Conservation (phyloP, 2,888 invertebrate species). For the Agonum fuliginosum region DNA sequence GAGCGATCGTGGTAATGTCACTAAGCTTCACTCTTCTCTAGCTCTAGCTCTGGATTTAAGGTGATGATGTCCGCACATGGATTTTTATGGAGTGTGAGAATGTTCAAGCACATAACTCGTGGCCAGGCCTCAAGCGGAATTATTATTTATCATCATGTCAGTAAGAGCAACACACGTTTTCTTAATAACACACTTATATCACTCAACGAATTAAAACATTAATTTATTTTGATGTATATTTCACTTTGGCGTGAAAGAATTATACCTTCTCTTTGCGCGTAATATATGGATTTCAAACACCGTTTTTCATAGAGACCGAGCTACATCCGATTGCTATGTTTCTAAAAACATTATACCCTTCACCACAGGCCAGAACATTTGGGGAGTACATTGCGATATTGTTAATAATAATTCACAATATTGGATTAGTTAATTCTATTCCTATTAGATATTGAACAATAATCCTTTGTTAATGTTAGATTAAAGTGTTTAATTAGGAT, state of each 20-base stretch:
- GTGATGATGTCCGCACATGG: conserved; percentile 18
- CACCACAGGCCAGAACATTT: too few relatives aligned
- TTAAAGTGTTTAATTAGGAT: too few relatives aligned
- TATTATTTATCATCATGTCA: conserved; percentile 54
- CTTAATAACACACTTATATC: conserved; percentile 54
- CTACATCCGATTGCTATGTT: too few relatives aligned
- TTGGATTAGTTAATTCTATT: too few relatives aligned
- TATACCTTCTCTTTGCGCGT: conserved; percentile 34
- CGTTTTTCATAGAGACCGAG: neutral
- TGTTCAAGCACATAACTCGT: conserved; percentile 36
- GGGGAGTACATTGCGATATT: too few relatives aligned
- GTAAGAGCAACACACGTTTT: conserved; percentile 43
- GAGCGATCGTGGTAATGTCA: conserved; percentile 29
- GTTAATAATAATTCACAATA: too few relatives aligned
- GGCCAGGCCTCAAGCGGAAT: conserved; percentile 19
- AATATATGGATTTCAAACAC: conserved; percentile 26
- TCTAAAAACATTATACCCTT: too few relatives aligned
- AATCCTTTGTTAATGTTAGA: too few relatives aligned
- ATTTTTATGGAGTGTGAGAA: conserved; percentile 23
- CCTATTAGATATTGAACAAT: too few relatives aligned
- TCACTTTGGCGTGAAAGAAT: conserved; percentile 43
- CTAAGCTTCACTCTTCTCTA: neutral
- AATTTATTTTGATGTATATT: conserved; percentile 50
- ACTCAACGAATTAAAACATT: conserved; percentile 54
- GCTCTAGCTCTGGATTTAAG: conserved; percentile 13